Conservation (phyloP, 2,797 vertebrate genomes). For the Pteropus rufus region DNA sequence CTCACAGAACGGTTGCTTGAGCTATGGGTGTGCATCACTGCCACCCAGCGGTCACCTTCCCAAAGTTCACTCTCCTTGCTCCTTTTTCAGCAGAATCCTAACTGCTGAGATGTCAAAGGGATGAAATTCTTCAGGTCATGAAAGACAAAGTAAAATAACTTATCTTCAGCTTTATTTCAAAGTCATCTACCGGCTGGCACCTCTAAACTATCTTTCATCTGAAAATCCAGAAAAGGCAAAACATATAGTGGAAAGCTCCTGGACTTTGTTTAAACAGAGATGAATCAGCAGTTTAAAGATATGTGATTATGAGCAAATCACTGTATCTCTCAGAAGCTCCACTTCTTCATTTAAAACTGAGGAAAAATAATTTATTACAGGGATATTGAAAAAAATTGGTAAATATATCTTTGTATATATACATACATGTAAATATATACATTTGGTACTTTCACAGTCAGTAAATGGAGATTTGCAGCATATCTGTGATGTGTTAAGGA, state of each 20-base stretch:
- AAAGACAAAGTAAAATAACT: not conserved
- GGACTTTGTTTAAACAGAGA: not conserved
- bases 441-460: not conserved
- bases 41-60: constrained; percentile 28
- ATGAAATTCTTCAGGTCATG: not conserved
- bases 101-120: not conserved
- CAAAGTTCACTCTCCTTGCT: not conserved
- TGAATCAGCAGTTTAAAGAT: not conserved
- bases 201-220: not conserved
- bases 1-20: not conserved
- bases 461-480: not conserved
- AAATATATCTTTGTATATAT: not conserved
- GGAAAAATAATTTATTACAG: not conserved
- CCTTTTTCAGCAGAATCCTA: not conserved
- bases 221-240: not conserved
- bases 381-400: not conserved
- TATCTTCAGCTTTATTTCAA: not conserved
- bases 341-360: not conserved
- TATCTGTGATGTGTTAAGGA: not conserved
- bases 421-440: not conserved
- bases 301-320: not conserved
- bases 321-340: not conserved
- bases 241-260: not conserved
- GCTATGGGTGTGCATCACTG: not conserved
- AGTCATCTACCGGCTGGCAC: not conserved